These are phyloP conservation scores for Philereme vetulata DNA, from an alignment of 2,888 invertebrate genomes.

Conservation along the genomic window DNA sequence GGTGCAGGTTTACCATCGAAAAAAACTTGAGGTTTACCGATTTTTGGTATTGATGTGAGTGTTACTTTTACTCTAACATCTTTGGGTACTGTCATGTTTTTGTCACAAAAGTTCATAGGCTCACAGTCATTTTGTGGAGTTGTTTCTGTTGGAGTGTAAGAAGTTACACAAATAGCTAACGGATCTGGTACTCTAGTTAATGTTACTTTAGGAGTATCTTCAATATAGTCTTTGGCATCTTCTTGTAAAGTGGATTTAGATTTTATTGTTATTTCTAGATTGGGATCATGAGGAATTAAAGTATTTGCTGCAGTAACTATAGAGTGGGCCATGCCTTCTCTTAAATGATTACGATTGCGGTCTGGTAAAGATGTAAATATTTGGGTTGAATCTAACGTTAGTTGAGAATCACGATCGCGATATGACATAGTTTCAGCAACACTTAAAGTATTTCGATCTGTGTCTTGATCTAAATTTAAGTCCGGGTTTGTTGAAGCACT, in stretches of 20 bases:
- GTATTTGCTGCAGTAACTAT: constrained; percentile 1
- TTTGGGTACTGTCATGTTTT: constrained; percentile 10
- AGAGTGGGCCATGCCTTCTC: not conserved
- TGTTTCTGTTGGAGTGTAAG: constrained; percentile 2
- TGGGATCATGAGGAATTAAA: constrained; percentile 15
- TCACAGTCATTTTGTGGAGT: constrained; percentile 1
- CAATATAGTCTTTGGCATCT: not conserved
- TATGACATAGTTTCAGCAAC: constrained; percentile 4
- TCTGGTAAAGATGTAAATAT: not conserved
- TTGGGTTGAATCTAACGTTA: not conserved
- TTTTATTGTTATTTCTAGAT: constrained; percentile 18
- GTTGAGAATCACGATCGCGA: not conserved
- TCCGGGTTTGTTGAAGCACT: not conserved
- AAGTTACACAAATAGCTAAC: constrained; percentile 10
- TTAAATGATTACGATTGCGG: not conserved
- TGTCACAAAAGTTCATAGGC: not conserved
- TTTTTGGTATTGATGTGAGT: not conserved
- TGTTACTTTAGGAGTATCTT: not conserved
- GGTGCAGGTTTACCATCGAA: constrained; percentile 9
- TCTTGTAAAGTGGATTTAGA: not conserved
- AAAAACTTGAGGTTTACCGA: constrained; percentile 5
- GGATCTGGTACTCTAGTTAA: constrained; percentile 9
- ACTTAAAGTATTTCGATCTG: not conserved
- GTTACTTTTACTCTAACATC: constrained; percentile 10
- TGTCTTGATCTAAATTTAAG: not conserved